Evolutionary conservation across 1,140 invertebrate genomes (phyloP), one percentile per base, ranked within the genome.

Genomic region (Drosophila micromelanica): DNA sequence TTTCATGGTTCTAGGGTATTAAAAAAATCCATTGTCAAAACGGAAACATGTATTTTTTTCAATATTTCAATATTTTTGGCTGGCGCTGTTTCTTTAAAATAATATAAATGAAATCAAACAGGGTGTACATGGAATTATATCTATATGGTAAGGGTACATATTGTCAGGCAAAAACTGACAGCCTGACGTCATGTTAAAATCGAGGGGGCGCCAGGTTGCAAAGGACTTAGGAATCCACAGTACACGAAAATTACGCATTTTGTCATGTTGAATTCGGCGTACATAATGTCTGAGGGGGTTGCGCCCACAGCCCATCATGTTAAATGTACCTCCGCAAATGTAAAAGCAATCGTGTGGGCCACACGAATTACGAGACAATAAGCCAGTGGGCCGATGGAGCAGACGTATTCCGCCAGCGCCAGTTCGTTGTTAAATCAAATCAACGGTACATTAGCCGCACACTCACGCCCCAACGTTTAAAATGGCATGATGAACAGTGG

Each of bases 21-120:
- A 27, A 5, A 27, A 46, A 46, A 69, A 59, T 63, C 68, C 59
- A 38, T 57, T 57, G 52, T 23, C 52, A 57, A 76, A 63, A 64
- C 73, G 78, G 67, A 78, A 82, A 82, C 78, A 76, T 81, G 78
- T 78, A 82, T 78, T 70, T 87, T 81, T 75, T n/a, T n/a, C n/a
- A n/a, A n/a, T n/a, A n/a, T n/a, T n/a, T 76, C 62, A 56, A 86
- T 87, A 52, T 71, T 75, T 45, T 30, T 59, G 55, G 37, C 56
- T 13, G 30, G 32, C 17, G 15, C 6, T 20, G 12, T 9, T 40
- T 45, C 63, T 38, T 45, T 37, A 32, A 15, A 40, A 75, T 81
- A 78, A 81, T 62, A 60, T 78, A 74, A 70, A 68, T 68, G 46
- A 76, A 80, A 68, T 80, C 27, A 40, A 54, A 43, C 11, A 12